Base-by-base conservation (phyloP, 1,140 invertebrate genomes). In the Druon quercuslanigerum region DNA sequence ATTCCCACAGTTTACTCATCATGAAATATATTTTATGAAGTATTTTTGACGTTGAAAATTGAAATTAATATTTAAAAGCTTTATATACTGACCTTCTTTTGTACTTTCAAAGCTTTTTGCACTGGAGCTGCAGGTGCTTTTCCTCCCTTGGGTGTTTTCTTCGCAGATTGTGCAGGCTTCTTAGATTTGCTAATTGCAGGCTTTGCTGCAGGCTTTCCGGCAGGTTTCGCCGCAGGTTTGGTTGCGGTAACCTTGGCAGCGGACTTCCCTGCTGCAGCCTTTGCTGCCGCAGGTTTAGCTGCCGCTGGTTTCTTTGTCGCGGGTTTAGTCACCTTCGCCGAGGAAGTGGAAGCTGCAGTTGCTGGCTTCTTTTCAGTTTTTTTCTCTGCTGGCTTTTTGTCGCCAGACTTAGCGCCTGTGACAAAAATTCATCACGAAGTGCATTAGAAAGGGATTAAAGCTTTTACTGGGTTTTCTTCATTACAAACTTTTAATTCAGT, bases 81-180 rank as follows among this genome's bases (percentile, higher is more conserved):
- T 52, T 52, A 4, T 51, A 70, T 20, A 82, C 84, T 86, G 89
- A 96, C 96, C 94, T 97, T 97, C 83, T 95, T 95, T 89, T 96
- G 95, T 20, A 94, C 93, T 88, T 95, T 96, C 56, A 94, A 92
- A 73, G 96, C 96, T 79, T 93, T 93, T 54, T 93, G 92, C 60
- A 92, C 85, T 9, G 90, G 80, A 52, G 91, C 84, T 73, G 92
- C 89, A 70, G 89, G 87, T 82, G 88, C 86, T 83, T 92, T 93
- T 40, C 91, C 86, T 76, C 88, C 90, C 80, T 93, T 93, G 0
- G 91, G 85, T 6, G 90, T 90, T 74, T 93, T 93, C 84, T 95
- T 95, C 14, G 92, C 90, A 76, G 92, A 91, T 75, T 89, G 88
- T n/a, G 89, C 93, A 88, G 93, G 93, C 80, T 93, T 93, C 78